Evolutionary conservation across 1,140 invertebrate species (phyloP), one percentile per base, ranked within the genome.

Genomic region (Trichonephila clavata): DNA sequence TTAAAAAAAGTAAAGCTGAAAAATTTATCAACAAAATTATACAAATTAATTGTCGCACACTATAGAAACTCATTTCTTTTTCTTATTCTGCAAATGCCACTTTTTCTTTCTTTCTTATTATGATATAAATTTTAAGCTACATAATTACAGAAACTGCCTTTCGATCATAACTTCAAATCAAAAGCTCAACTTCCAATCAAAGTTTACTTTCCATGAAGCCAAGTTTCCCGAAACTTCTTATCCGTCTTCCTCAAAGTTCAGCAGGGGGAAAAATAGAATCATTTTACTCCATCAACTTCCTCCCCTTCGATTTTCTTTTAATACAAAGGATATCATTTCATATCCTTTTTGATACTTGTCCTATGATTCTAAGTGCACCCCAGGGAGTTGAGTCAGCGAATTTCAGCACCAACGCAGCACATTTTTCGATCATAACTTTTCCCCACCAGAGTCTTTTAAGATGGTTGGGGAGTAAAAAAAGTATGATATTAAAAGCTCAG

Each of bases 381-480:
- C 13, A 2, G 71, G 61, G 43, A 24, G 6, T 32, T 14, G 65
- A 90, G 21, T 90, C 89, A 90, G 89, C 89, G 27, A 71, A 89
- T 50, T 89, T 71, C 39, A 4, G 7, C 24, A 71, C 68, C 68
- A 50, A 80, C 50, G n/a, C 59, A 81, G 89, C 89, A 90, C 89
- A 90, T 81, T 90, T 88, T 90, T 81, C 89, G 68, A 90, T 80
- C 68, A 90, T 90, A 90, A 90, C 89, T 90, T 90, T 81, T 60
- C 39, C 50, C 59, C 89, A 32, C 89, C n/a, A 90, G 71, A 27
- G 24, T 16, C 65, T 59, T 57, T 84, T 84, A 84, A 84, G 81
- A 50, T 50, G 2, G 81, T 50, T 50, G 27, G 50, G n/a, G 24
- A 32, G 18, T 61, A 39, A 81, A 90, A 27, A 80, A 90, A 90